Base-by-base conservation (phyloP, 2,113 vertebrate genomes). In the Theropithecus gelada region DNA sequence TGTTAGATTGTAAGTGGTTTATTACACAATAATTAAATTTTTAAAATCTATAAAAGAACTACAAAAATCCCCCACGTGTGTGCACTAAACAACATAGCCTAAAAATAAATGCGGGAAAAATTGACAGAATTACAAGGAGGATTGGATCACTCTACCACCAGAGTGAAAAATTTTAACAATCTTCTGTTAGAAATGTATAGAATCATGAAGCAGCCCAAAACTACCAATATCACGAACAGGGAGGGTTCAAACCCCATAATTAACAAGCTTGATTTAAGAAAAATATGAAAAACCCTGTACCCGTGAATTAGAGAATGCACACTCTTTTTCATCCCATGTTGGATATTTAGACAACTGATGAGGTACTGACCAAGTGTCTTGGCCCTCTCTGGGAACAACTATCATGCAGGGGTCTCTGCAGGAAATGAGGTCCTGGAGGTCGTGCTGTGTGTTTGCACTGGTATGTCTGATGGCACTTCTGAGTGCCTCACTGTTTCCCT, bases 191-290 rank as follows among this genome's bases (percentile, higher is more conserved):
- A 88, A 72, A 78, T 7, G 0, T 2, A 72, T 9, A 59, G n/a
- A 88, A 83, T 14, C 20, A 64, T 64, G 61, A 30, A 70, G 27
- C 50, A 17, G 16, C 72, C 73, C 22, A 72, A 79, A 80, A 17
- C 57, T 18, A 30, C 3, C 40, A 66, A 61, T 6, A 55, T 43
- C 61, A 75, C 0, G 6, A 73, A 38, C 11, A 48, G 27, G 76
- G 16, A 66, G 48, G 75, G 61, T 87, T 40, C 25, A 8, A 87
- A 43, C 43, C 55, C 22, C 25, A 13, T 7, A 30, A 70, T 35
- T 35, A 88, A 72, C n/a, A 50, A 61, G 5, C 20, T 85, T 75
- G 57, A 73, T 78, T 82, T 82, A 78, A 96, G 78, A 45, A 66
- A 96, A 68, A 32, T 22, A 50, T 0, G 2, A 64, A 35, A 61